Conservation (phyloP, 2,113 vertebrate species). For the Odocoileus virginianus region DNA sequence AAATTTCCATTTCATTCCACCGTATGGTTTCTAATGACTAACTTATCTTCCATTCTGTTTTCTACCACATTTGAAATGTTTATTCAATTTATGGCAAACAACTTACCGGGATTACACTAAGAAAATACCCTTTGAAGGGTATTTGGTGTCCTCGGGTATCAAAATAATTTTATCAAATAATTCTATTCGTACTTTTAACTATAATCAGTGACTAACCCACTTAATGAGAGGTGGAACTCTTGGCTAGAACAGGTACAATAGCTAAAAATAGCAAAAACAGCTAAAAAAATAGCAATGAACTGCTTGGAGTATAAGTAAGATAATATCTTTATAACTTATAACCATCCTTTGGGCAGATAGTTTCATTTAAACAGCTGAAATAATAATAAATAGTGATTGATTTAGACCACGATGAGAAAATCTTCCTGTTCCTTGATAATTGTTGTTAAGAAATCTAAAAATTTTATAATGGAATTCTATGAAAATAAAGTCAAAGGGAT, state of each 20-base stretch:
- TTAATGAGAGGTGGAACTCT: slow-evolving; percentile 37
- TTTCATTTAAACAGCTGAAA: slow-evolving; percentile 64
- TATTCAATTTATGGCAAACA: slow-evolving; percentile 53
- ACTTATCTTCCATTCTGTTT: slow-evolving; percentile 83
- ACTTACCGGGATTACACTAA: slow-evolving; percentile 80
- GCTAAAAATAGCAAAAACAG: slow-evolving; percentile 47
- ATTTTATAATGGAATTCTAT: slow-evolving; percentile 59
- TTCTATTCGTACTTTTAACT: slow-evolving; percentile 60
- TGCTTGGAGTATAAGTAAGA: slow-evolving; percentile 27
- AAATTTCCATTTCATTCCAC: slow-evolving; percentile 1
- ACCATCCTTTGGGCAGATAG: slow-evolving; percentile 49
- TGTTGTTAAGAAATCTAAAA: slow-evolving; percentile 9
- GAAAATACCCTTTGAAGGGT: slow-evolving; percentile 73
- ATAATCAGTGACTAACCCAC: slow-evolving; percentile 31
- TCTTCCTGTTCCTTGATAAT: slow-evolving; percentile 49
- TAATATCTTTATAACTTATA: slow-evolving; percentile 55
- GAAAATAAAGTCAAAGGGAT: slow-evolving; percentile 66
- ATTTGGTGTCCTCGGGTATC: slow-evolving; percentile 49
- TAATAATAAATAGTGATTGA: slow-evolving; percentile 49
- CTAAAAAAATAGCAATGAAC: slow-evolving; percentile 54
- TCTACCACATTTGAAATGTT: slow-evolving; percentile 63
- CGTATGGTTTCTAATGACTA: slow-evolving; percentile 61
- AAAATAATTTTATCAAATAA: slow-evolving; percentile 52
- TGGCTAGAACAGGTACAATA: slow-evolving; percentile 22
- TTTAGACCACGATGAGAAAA: slow-evolving; percentile 54